Conservation (phyloP, 1,140 invertebrate genomes). For the Aphidius ervi region DNA sequence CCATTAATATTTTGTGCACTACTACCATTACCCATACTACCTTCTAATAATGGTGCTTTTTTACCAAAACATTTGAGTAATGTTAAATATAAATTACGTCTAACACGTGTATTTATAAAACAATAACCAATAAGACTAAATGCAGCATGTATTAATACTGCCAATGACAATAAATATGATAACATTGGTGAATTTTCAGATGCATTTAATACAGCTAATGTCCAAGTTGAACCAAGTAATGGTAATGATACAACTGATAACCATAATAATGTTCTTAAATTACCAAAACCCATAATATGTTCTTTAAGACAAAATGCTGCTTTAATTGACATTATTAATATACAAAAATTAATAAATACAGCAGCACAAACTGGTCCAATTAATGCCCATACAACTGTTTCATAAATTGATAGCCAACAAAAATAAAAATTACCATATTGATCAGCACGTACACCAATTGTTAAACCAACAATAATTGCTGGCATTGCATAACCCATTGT, state of each 20-base stretch:
- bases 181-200: slow-evolving; percentile 71
- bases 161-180: slow-evolving; percentile 68
- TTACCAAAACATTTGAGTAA: slow-evolving; percentile 74
- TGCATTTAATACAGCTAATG: slow-evolving; percentile 73
- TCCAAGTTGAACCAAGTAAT: slow-evolving; percentile 74
- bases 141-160: slow-evolving; percentile 68
- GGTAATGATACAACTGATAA: slow-evolving; percentile 75
- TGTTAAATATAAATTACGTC: slow-evolving; percentile 64
- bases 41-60: slow-evolving; percentile 76
- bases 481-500: slow-evolving; percentile 93
- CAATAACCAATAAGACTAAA: slow-evolving; percentile 82
- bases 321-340: slow-evolving; percentile 78
- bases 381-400: slow-evolving; percentile 86
- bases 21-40: slow-evolving; percentile 62
- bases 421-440: slow-evolving; percentile 92
- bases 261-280: slow-evolving; percentile 82
- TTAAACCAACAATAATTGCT: slow-evolving; percentile 84
- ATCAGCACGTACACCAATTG: slow-evolving; percentile 89
- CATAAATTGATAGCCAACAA: slow-evolving; percentile 92
- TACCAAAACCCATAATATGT: slow-evolving; percentile 85
- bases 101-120: slow-evolving; percentile 73
- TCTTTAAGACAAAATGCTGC: slow-evolving; percentile 89
- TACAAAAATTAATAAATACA: slow-evolving; percentile 72
- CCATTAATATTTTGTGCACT: slow-evolving; percentile 70
- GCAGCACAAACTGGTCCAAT: slow-evolving; percentile 79